Base-by-base conservation (phyloP, 1,140 invertebrate genomes). In the Epicauta chinensis region DNA sequence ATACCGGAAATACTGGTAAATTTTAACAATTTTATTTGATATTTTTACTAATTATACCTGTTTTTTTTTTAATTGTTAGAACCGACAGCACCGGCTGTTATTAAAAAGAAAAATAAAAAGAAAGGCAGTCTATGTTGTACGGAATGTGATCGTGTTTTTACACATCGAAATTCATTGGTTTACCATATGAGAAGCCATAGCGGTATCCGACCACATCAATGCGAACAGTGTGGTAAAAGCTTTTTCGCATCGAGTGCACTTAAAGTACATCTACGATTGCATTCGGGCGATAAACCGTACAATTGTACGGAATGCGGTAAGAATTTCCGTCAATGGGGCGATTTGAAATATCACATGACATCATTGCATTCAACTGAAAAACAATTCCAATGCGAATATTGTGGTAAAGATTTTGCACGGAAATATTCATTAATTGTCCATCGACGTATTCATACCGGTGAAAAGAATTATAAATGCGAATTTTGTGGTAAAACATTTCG, bases 381-480 rank as follows among this genome's bases (percentile, higher is more conserved):
- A 63, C 81, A 86, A 43, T 92, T 86, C 68, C 89, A 92, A 62
- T 95, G 91, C 64, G 90, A 93, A 66, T 93, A 87, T 64, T 95
- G 91, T 66, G 88, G 86, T 15, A 93, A 93, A 70, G 87, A 91
- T 58, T 94, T 94, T 73, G 91, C 93, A 0, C 78, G 94, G 12
- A 90, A 93, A 55, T 96, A 97, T 65, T 95, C 93, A 14, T 70
- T 92, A n/a, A 89, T 87, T n/a, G 81, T 93, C 0, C 93, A 96
- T 66, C 76, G 90, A 0, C 75, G 90, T 32, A 93, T 93, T 45
- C 92, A 96, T 67, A 94, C 91, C 0, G 88, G 89, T 5, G 91
- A 95, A 63, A 79, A 84, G 23, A 93, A 93, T 70, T 94, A 92
- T 69, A 82, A 83, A 34, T 95, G 91, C 65, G 88, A 91, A 61